phyloP scores from a whole-genome alignment of 1,140 invertebrate genomes.

The Asbolus verrucosus region DNA sequence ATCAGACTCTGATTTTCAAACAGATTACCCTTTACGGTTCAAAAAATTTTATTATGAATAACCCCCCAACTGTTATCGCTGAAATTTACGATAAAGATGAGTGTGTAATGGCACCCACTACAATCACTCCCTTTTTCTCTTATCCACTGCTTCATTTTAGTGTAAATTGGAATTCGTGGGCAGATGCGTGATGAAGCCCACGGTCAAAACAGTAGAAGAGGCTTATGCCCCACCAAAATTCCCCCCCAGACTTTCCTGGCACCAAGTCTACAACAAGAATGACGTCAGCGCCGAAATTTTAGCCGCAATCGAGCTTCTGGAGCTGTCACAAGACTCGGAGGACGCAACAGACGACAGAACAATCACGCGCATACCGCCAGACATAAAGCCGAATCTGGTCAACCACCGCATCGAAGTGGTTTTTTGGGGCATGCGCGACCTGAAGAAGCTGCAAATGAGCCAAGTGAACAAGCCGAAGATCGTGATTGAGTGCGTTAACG shows the following conservation, averaged over 20 bases:
- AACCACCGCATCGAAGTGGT: constrained; percentile 69
- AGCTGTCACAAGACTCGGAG: constrained; percentile 59
- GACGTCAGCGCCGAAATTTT: constrained; percentile 68
- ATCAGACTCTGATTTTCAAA: constrained; percentile 70
- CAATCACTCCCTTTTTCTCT: too few relatives aligned
- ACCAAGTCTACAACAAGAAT: constrained; percentile 65
- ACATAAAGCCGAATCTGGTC: constrained; percentile 65
- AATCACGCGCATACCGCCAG: constrained; percentile 65
- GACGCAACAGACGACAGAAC: constrained; percentile 38
- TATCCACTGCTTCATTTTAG: constrained; percentile 59
- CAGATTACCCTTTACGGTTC: constrained; percentile 67
- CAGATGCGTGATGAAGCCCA: constrained; percentile 66
- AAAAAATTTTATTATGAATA: constrained; percentile 64
- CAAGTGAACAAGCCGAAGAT: constrained; percentile 69
- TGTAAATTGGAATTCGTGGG: constrained; percentile 69
- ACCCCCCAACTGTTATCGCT: constrained; percentile 66
- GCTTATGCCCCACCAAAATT: constrained; percentile 65
- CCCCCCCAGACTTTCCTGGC: constrained; percentile 70
- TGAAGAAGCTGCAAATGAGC: constrained; percentile 66
- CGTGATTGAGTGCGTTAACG: constrained; percentile 68
- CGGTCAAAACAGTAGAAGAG: background rate
- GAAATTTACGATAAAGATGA: constrained; percentile 64
- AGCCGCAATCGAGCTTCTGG: constrained; percentile 70
- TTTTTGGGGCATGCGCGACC: constrained; percentile 74
- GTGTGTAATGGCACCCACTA: constrained; percentile 49